Conservation (phyloP, 2,113 vertebrate species). For the Lagopus muta region DNA sequence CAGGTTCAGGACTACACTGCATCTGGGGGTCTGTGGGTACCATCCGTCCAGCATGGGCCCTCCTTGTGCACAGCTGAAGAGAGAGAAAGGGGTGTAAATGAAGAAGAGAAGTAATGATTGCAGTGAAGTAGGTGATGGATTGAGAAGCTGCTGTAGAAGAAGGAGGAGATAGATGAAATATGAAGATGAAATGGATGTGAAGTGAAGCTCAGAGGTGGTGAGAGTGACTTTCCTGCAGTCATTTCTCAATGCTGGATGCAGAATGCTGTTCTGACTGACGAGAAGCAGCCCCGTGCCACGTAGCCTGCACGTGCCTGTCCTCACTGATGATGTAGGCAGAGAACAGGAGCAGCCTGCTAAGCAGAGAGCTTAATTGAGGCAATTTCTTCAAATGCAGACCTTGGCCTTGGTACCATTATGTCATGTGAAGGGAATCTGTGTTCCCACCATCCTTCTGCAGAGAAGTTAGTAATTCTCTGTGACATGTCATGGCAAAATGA, state of each 20-base stretch:
- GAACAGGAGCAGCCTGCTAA: background rate
- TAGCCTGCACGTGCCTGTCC: background rate
- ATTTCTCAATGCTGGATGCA: background rate
- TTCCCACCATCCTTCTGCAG: background rate
- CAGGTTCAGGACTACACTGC: background rate
- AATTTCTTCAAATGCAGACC: background rate
- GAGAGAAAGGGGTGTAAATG: background rate
- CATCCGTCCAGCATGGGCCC: background rate
- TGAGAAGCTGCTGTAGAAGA: background rate
- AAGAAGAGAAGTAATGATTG: background rate
- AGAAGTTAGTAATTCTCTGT: background rate
- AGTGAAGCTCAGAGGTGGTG: constrained; percentile 11
- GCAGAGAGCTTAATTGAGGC: background rate
- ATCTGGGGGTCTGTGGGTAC: rapidly evolving
- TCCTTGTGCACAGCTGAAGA: background rate
- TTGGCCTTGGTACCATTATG: rapidly evolving
- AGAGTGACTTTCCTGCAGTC: background rate
- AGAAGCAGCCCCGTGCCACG: background rate
- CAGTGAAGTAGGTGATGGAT: background rate
- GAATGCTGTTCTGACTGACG: background rate
- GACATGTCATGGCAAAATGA: constrained; percentile 15
- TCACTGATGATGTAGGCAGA: background rate
- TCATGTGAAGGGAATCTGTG: background rate
- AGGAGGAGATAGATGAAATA: constrained; percentile 3
- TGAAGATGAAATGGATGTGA: constrained; percentile 25